Evolutionary conservation across 1,140 invertebrate species (phyloP), one percentile per base, ranked within the genome.

Genomic region (Ganaspis sp.): DNA sequence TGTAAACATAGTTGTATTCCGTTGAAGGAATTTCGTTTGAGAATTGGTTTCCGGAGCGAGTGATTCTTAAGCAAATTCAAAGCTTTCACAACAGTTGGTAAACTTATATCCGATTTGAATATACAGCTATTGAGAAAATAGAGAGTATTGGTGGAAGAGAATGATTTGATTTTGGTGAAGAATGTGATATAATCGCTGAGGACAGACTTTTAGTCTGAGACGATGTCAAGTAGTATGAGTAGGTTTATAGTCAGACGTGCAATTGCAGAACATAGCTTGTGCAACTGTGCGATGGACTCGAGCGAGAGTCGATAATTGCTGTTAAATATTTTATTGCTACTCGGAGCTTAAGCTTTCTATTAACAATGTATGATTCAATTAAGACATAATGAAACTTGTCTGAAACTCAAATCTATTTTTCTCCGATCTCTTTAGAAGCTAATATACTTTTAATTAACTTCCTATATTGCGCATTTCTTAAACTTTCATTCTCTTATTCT

Each of bases 381-480:
- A 49, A 49, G 15, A 3, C 15, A 3, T 49, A 49, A 49, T 49
- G 45, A 49, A 49, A 49, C 45, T 49, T 49, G 3, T 49, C 45
- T 49, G 15, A 49, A 49, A 45, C 42, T 45, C 3, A 45, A 45
- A 49, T 17, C n/a, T 49, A 49, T 49, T 49, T 49, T 17, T 49
- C 45, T 49, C 17, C 45, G 15, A 49, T 49, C n/a, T 49, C 45
- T 49, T 49, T 49, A 15, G 17, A 17, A 49, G 45, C 12, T 15
- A 49, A 49, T 49, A 49, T n/a, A 49, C 1, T 49, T 49, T 49
- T 49, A 49, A 49, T 49, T 49, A 17, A 49, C 45, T 49, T 49
- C 17, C n/a, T 45, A 45, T 45, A 12, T 45, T 34, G 29, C 29
- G 6, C 2, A 34, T 34, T 34, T 34, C 6, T 34, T 2, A 6